Percentiles rank a stretch among this genome's conserved stretches.
Evolutionary conservation across 1,140 invertebrate species (phyloP).

Genomic region (Littorina saxatilis): DNA sequence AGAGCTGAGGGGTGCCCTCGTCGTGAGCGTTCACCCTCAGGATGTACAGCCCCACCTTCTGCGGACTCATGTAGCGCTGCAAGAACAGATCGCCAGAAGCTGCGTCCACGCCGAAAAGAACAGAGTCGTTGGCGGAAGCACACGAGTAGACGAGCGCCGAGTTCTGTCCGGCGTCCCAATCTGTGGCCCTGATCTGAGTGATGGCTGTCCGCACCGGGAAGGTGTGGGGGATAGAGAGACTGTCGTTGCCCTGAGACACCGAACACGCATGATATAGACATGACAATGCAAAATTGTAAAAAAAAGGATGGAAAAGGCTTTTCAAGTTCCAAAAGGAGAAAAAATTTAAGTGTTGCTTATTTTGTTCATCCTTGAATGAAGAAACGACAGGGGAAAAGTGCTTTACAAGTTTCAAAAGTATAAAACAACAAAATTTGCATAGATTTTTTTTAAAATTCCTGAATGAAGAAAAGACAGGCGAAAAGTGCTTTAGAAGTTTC

Average conservation of each 20-base stretch:
- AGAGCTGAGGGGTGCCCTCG: conserved; percentile 87
- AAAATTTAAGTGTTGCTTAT: no score
- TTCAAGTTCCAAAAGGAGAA: no score
- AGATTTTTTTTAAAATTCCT: no score
- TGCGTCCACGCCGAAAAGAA: conserved; percentile 90
- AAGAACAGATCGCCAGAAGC: conserved; percentile 86
- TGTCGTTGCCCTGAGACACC: conserved; percentile 80
- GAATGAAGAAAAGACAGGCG: no score
- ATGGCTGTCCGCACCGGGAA: conserved; percentile 84
- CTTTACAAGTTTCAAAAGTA: no score
- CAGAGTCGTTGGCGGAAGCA: conserved; percentile 84
- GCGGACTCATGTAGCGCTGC: conserved; percentile 79
- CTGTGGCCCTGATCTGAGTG: conserved; percentile 48
- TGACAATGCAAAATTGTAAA: no score
- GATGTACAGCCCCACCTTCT: conserved; percentile 85
- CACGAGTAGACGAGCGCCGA: conserved; percentile 94
- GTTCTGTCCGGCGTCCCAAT: conserved; percentile 81
- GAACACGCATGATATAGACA: no score
- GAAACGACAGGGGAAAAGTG: no score
- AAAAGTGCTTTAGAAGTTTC: no score
- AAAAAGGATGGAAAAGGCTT: background rate
- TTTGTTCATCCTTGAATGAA: no score
- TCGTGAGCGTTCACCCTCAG: conserved; percentile 91
- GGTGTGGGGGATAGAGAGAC: conserved; percentile 82
- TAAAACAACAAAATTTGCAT: no score